Evolutionary conservation across 2,797 vertebrate species (phyloP).

Genomic region (Martes flavigula): DNA sequence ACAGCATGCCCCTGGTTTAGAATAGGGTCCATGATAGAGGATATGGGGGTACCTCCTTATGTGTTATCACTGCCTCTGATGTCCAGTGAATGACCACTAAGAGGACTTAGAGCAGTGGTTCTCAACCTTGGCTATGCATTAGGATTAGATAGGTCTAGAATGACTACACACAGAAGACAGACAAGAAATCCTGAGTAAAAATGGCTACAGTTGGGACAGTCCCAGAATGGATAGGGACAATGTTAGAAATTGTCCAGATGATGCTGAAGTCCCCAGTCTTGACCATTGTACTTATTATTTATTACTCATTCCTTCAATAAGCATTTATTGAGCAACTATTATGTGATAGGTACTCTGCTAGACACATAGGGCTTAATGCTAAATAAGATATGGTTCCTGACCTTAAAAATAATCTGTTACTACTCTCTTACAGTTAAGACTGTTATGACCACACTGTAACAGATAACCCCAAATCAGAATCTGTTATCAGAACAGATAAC

Average conservation of each 20-base stretch:
- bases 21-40: background rate
- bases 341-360: background rate
- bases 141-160: background rate
- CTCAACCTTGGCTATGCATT: background rate
- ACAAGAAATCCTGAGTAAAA: background rate
- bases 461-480: background rate
- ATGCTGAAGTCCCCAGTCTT: background rate
- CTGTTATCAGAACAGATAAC: background rate
- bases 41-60: too few species aligned
- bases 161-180: background rate
- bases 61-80: background rate
- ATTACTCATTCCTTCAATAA: constrained; percentile 5
- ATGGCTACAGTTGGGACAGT: background rate
- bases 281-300: background rate
- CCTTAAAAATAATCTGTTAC: background rate
- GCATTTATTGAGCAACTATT: background rate
- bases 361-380: background rate
- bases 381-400: background rate
- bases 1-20: background rate
- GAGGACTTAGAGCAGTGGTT: background rate
- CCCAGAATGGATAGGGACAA: background rate
- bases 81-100: background rate
- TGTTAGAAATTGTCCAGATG: background rate
- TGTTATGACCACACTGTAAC: background rate
- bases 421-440: background rate